phyloP scores from a whole-genome alignment of 2,113 vertebrate genomes.

The Muntiacus reevesi region DNA sequence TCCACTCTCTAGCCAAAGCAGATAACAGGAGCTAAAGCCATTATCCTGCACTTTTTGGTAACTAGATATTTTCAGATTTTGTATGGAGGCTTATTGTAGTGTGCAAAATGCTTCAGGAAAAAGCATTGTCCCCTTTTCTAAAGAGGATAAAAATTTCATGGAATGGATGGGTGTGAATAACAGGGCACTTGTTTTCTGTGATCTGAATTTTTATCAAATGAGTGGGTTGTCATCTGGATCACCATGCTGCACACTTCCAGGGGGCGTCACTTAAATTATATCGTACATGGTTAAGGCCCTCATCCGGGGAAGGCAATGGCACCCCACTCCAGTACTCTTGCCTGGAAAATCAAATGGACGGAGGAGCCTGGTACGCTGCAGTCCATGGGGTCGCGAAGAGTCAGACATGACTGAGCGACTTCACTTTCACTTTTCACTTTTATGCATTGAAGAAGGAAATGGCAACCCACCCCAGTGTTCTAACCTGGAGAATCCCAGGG shows the following conservation, averaged over 20 bases:
- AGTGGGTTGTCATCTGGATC: not conserved
- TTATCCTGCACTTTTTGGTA: constrained; percentile 51
- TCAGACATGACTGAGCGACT: too few species aligned
- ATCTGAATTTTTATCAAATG: not conserved
- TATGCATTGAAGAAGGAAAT: too few species aligned
- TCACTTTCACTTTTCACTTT: too few species aligned
- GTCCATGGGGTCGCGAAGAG: too few species aligned
- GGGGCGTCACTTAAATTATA: not conserved
- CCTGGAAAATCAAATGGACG: too few species aligned
- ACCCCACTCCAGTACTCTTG: too few species aligned
- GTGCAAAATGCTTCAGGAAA: constrained; percentile 58
- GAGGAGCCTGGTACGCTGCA: too few species aligned
- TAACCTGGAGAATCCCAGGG: too few species aligned
- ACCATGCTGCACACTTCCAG: not conserved
- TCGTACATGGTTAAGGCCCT: not conserved
- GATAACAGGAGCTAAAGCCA: constrained; percentile 55
- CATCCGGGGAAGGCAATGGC: not conserved
- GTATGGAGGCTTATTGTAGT: constrained; percentile 52
- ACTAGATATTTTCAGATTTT: constrained; percentile 59
- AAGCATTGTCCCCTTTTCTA: not conserved
- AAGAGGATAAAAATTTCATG: not conserved
- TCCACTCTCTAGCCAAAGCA: constrained; percentile 27
- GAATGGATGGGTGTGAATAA: not conserved
- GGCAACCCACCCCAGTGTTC: too few species aligned
- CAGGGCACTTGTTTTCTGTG: not conserved